These are phyloP conservation scores for Adelges cooleyi DNA, from an alignment of 1,140 invertebrate genomes.

Conservation along the genomic window DNA sequence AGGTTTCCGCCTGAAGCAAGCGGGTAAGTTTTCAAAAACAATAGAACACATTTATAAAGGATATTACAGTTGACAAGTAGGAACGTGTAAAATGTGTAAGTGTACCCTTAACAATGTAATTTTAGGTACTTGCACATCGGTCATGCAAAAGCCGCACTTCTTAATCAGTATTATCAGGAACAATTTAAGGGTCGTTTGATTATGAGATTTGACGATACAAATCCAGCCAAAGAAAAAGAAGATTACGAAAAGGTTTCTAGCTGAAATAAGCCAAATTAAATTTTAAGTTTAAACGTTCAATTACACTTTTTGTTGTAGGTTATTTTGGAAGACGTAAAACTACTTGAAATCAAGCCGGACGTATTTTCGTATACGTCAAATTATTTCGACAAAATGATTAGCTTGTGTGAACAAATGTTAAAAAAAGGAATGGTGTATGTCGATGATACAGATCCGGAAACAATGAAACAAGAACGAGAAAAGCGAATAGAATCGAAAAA, in stretches of 20 bases:
- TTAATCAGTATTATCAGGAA: slow-evolving; percentile 96
- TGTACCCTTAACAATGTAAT: background rate
- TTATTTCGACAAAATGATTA: slow-evolving; percentile 86
- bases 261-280: too few relatives aligned
- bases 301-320: slow-evolving; percentile 45
- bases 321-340: slow-evolving; percentile 85
- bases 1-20: slow-evolving; percentile 98
- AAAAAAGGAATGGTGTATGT: slow-evolving; percentile 85
- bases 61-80: too few relatives aligned
- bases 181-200: slow-evolving; percentile 88
- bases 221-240: slow-evolving; percentile 97
- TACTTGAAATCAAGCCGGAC: slow-evolving; percentile 88
- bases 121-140: slow-evolving; percentile 90
- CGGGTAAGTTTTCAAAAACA: too few relatives aligned
- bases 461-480: slow-evolving; percentile 91
- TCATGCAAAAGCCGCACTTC: slow-evolving; percentile 94
- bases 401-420: slow-evolving; percentile 79
- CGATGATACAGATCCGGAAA: slow-evolving; percentile 87
- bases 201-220: slow-evolving; percentile 99
- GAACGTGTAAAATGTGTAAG: too few relatives aligned
- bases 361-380: slow-evolving; percentile 91
- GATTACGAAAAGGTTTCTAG: slow-evolving; percentile 75
- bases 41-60: too few relatives aligned
- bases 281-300: too few relatives aligned
- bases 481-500: slow-evolving; percentile 76